A percentile compares a stretch with the other conserved stretches of the same genome.
These are phyloP conservation scores for Loriculus beryllinus DNA, from an alignment of 2,797 vertebrate genomes.

Conservation along the genomic window DNA sequence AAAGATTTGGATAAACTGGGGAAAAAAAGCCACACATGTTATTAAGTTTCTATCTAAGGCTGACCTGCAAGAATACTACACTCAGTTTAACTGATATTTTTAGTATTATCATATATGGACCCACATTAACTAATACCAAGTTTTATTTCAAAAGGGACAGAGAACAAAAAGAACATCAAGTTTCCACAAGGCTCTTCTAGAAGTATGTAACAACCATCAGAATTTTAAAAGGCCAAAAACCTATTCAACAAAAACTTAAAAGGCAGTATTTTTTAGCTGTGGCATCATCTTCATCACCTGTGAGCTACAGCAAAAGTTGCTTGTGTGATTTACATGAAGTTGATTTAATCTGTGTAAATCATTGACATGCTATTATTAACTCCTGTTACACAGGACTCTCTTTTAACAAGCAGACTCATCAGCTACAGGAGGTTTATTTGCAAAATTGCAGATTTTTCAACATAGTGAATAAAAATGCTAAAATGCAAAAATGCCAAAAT, in stretches of 20 bases:
- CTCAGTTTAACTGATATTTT: neutral
- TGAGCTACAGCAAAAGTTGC: neutral
- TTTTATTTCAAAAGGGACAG: neutral
- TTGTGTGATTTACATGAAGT: neutral
- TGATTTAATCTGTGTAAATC: neutral
- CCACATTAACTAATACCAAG: neutral
- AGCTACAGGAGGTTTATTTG: neutral
- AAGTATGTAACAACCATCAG: neutral
- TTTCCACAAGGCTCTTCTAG: neutral
- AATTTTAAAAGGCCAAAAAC: neutral
- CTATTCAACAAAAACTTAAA: neutral
- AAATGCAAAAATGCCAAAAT: neutral
- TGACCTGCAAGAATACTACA: neutral
- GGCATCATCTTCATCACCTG: neutral
- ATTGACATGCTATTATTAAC: neutral
- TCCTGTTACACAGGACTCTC: neutral
- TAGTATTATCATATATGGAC: neutral
- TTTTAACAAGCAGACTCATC: neutral
- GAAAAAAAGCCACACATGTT: conserved; percentile 40
- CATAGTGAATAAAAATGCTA: neutral
- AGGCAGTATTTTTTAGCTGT: neutral
- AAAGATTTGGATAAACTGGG: conserved; percentile 76
- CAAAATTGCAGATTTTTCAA: neutral
- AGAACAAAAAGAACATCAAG: neutral
- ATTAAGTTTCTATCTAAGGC: neutral